Evolutionary conservation across 64 coral and sea anemone species (phyloP).

Genomic region (Actinia tenebrosa): DNA sequence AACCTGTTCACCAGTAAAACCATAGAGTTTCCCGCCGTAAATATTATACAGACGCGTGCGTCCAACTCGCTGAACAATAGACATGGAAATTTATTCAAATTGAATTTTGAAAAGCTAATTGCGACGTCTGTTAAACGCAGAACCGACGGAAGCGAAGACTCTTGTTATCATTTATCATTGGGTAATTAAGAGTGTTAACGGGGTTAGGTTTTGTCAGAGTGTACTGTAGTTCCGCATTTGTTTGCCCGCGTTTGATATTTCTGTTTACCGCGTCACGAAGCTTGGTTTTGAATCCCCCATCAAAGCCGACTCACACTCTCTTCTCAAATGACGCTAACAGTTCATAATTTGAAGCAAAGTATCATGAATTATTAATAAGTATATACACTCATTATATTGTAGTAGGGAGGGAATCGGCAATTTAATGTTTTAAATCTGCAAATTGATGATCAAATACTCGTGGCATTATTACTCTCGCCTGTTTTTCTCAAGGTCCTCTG

Average conservation of each 20-base stretch:
- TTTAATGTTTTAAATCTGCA: not conserved
- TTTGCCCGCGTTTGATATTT: not conserved
- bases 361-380: not conserved
- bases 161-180: not conserved
- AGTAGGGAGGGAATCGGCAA: not conserved
- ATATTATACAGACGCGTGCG: not conserved
- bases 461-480: too few species aligned
- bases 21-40: not conserved
- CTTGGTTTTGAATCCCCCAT: not conserved
- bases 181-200: not conserved
- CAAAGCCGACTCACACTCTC: not conserved
- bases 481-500: too few species aligned
- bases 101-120: not conserved
- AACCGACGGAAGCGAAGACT: not conserved
- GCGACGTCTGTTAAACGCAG: not conserved
- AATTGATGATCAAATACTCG: not conserved
- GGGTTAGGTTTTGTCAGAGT: too few species aligned
- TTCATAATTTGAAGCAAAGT: not conserved
- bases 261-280: not conserved
- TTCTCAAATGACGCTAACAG: not conserved
- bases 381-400: not conserved
- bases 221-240: too few species aligned
- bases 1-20: not conserved
- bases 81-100: not conserved
- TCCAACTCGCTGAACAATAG: not conserved